A percentile compares a stretch with the other conserved stretches of the same genome.
Conservation (phyloP, 2,888 invertebrate genomes). For the Sarcophaga carnaria region DNA sequence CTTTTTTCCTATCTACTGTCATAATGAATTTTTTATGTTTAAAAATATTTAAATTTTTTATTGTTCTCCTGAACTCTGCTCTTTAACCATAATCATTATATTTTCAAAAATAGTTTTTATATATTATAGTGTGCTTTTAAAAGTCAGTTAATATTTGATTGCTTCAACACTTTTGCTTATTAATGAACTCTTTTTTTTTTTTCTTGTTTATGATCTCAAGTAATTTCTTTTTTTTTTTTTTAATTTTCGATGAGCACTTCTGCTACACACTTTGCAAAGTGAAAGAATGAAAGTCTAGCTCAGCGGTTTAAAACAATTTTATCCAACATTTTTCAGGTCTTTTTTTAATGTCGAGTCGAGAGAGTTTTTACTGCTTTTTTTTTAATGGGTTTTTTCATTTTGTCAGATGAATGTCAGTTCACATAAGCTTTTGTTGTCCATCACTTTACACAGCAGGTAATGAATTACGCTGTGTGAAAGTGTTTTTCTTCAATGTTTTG, state of each 20-base stretch:
- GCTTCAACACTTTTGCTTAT: background rate
- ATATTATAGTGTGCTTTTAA: too few species aligned
- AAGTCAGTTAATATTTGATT: background rate
- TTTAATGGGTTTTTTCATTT: background rate
- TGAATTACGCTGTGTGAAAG: conserved; percentile 56
- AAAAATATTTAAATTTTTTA: too few species aligned
- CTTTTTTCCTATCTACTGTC: too few species aligned
- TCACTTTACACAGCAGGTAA: conserved; percentile 47
- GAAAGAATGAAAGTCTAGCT: conserved; percentile 65
- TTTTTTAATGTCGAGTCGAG: background rate
- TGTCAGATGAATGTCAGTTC: conserved; percentile 56
- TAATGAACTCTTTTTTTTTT: conserved; percentile 18
- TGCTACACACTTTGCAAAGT: conserved; percentile 43
- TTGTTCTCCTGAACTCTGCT: too few species aligned
- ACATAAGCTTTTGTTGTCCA: conserved; percentile 56
- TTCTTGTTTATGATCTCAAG: conserved; percentile 4
- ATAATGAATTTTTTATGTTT: too few species aligned
- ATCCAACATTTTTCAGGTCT: background rate
- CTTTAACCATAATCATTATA: too few species aligned
- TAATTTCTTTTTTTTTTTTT: background rate
- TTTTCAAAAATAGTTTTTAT: too few species aligned
- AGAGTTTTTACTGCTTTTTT: background rate
- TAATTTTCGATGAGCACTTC: conserved; percentile 10
- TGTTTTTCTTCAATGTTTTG: conserved; percentile 39
- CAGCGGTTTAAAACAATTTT: conserved; percentile 20